Evolutionary conservation across 2,113 vertebrate genomes (phyloP).

Genomic region (Hemiprocne comata): DNA sequence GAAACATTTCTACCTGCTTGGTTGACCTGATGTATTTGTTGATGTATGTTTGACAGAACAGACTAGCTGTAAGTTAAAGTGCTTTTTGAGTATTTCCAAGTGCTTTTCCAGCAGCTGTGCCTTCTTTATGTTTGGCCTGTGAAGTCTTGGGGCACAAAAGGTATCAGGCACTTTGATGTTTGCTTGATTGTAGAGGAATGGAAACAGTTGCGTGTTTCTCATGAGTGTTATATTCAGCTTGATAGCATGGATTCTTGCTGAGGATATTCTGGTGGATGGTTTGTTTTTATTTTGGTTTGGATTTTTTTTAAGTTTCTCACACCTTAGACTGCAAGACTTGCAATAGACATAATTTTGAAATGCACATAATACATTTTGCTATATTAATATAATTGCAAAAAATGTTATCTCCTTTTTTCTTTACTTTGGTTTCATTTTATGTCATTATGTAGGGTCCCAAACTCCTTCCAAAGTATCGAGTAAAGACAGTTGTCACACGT

Average conservation of each 20-base stretch:
- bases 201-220: background rate
- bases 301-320: background rate
- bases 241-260: background rate
- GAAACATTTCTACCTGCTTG: background rate
- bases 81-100: background rate
- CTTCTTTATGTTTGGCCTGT: background rate
- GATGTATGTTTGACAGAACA: background rate
- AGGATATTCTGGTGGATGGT: background rate
- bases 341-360: background rate
- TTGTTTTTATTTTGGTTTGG: background rate
- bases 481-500: conserved; percentile 79
- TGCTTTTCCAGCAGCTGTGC: background rate
- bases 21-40: background rate
- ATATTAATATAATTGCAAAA: background rate
- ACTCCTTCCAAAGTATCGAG: conserved; percentile 79
- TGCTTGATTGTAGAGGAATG: background rate
- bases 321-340: background rate
- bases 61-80: background rate
- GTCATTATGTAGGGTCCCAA: conserved; percentile 74
- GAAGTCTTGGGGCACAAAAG: background rate
- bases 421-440: background rate
- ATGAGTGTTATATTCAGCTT: rapidly evolving
- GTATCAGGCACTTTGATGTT: background rate
- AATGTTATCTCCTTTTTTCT: background rate
- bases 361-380: background rate